Evolutionary conservation across 2,113 vertebrate species (phyloP), one percentile per base, ranked within the genome.

Genomic region (Eudyptes chrysolophus): DNA sequence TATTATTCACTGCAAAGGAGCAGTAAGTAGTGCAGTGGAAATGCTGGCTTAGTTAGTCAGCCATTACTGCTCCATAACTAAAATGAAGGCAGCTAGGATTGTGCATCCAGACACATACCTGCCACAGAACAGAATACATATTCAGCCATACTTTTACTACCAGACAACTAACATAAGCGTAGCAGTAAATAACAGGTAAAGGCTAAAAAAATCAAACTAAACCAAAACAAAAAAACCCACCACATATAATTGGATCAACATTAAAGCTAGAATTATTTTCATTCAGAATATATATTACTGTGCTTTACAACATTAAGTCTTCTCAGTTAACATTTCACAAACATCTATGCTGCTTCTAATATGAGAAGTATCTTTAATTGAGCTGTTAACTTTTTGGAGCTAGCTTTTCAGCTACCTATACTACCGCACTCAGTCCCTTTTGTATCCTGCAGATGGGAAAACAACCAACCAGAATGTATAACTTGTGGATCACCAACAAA

Each of bases 171-270:
- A 65, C 25, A 38, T 14, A 62, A 64, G 2, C 1, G 25, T n/a
- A 78, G 24, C 36, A 90, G 12, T 30, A 94, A 82, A 87, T 19
- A 84, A 71, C 71, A 5, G 8, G 13, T 20, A 38, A 91, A 58
- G 6, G 4, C 32, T 52, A 38, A 58, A 93, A 95, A 66, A 5
- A 2, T 3, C 25, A 24, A 36, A 64, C 3, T 13, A 44, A 52
- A 8, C 3, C 4, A 55, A 64, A 81, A 5, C 49, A 42, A 36
- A 13, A 70, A 54, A 8, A 0, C 0, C 5, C 14, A 71, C 7
- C 16, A 75, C 5, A 51, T 74, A 88, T 69, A 89, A 19, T 1
- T 66, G 8, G 17, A 48, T 46, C 51, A 76, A 57, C 32, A 57
- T 1, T 64, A 29, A 81, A 60, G 13, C 17, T 21, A 90, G 22